Conservation (phyloP, 2,113 vertebrate species). For the Talpa occidentalis region DNA sequence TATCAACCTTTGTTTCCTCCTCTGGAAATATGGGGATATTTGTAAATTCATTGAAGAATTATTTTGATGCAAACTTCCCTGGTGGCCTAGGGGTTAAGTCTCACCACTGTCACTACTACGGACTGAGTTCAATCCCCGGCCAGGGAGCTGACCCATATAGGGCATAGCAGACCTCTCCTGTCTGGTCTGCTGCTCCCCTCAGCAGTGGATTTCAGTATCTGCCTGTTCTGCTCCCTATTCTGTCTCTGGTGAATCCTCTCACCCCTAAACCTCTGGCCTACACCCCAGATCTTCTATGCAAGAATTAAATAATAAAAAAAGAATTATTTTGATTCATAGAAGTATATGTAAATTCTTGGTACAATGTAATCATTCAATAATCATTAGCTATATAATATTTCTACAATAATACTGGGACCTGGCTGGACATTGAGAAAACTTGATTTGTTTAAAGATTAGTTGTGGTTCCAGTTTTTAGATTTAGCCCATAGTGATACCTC, state of each 20-base stretch:
- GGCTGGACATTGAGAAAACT: not conserved
- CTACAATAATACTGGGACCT: not conserved
- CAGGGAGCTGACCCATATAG: too few species aligned
- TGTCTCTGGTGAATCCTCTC: too few species aligned
- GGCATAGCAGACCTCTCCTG: too few species aligned
- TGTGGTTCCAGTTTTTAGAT: not conserved
- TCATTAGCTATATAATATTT: not conserved
- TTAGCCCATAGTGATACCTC: not conserved
- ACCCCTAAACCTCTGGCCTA: too few species aligned
- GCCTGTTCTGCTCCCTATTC: too few species aligned
- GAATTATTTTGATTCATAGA: not conserved
- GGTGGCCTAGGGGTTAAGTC: too few species aligned
- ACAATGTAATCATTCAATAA: not conserved
- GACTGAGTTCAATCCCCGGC: too few species aligned
- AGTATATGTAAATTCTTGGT: not conserved
- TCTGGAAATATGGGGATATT: not conserved
- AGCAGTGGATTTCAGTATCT: too few species aligned
- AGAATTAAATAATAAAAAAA: not conserved
- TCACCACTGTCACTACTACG: too few species aligned
- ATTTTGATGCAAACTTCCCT: not conserved
- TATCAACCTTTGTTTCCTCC: not conserved
- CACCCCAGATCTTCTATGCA: too few species aligned
- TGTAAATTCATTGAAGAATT: not conserved
- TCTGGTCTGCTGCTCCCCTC: too few species aligned
- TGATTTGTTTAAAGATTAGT: not conserved